Evolutionary conservation across 2,888 invertebrate genomes (phyloP), one percentile per base, ranked within the genome.

Genomic region (Biston stratarius): DNA sequence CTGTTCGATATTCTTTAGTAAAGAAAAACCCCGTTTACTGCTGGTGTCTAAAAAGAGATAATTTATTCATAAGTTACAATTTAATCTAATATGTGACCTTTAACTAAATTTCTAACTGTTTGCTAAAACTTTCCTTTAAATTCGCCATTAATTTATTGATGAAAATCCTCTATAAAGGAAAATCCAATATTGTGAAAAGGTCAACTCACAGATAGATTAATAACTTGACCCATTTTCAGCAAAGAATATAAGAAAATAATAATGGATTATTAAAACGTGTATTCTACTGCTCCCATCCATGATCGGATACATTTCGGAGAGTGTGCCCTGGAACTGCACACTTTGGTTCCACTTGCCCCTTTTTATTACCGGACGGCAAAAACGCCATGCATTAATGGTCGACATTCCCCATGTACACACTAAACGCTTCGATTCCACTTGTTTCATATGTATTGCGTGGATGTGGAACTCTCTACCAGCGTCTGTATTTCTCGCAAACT

Each of bases 31-130:
- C 11, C 11, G 11, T 48, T 48, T 10, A 15, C 47, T 6, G 33
- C 24, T 11, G 48, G 24, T 24, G 34, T 12, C n/a, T 34, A 34
- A 51, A n/a, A 51, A 64, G 61, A 69, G 3, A 68, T 68, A 33
- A 67, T 58, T 66, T 69, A 72, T 74, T 72, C 64, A 74, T 61
- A 51, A 34, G 59, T 65, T 70, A 70, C 69, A 61, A 74, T 71
- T 64, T 53, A 60, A 36, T 57, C 47, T 61, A 38, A 45, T 38
- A 36, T 44, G 48, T 61, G 63, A 64, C 72, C 72, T 61, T 55
- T 61, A 14, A 48, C 15, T 48, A 52, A 70, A 66, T 66, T 55
- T 24, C 8, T 45, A 9, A 24, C 24, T 24, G 62, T 51, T 48
- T 56, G 38, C 12, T 15, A 1, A 38, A 52, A 64, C 52, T 61